phyloP scores from a whole-genome alignment of 1,140 invertebrate species.

The Araneus ventricosus region DNA sequence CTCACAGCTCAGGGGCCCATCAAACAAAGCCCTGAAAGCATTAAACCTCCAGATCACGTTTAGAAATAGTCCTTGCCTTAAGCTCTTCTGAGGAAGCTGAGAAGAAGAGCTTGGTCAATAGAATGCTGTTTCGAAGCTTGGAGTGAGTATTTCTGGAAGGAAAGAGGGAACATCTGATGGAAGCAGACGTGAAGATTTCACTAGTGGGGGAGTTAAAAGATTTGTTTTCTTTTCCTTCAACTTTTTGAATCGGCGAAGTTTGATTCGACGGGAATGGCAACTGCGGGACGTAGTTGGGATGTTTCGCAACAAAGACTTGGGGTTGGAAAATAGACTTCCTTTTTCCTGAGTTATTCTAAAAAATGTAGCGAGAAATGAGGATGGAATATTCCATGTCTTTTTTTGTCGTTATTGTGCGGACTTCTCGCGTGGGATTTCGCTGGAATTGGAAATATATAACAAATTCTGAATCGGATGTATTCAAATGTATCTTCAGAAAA shows the following conservation, averaged over 20 bases:
- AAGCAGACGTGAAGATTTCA: slow-evolving; percentile 57
- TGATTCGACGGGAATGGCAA: slow-evolving; percentile 22
- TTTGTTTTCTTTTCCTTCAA: slow-evolving; percentile 64
- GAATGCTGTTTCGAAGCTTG: slow-evolving; percentile 64
- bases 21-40: slow-evolving; percentile 74
- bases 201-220: slow-evolving; percentile 62
- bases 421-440: not conserved
- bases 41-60: slow-evolving; percentile 74
- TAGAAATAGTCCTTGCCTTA: slow-evolving; percentile 68
- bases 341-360: not conserved
- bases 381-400: not conserved
- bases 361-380: not conserved
- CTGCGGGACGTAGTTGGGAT: not conserved
- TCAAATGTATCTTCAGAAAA: not conserved
- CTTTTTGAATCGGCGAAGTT: slow-evolving; percentile 38
- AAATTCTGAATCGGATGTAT: not conserved
- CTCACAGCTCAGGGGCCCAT: slow-evolving; percentile 66
- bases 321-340: not conserved
- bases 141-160: slow-evolving; percentile 39
- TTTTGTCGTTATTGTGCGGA: not conserved
- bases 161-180: slow-evolving; percentile 59
- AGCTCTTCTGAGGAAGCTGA: slow-evolving; percentile 40
- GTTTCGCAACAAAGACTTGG: not conserved
- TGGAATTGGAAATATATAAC: not conserved
- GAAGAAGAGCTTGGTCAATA: slow-evolving; percentile 71